A percentile compares a stretch with the other conserved stretches of the same genome.
These are phyloP conservation scores for Sclerurus mexicanus DNA, from an alignment of 2,113 vertebrate genomes.

Conservation along the genomic window DNA sequence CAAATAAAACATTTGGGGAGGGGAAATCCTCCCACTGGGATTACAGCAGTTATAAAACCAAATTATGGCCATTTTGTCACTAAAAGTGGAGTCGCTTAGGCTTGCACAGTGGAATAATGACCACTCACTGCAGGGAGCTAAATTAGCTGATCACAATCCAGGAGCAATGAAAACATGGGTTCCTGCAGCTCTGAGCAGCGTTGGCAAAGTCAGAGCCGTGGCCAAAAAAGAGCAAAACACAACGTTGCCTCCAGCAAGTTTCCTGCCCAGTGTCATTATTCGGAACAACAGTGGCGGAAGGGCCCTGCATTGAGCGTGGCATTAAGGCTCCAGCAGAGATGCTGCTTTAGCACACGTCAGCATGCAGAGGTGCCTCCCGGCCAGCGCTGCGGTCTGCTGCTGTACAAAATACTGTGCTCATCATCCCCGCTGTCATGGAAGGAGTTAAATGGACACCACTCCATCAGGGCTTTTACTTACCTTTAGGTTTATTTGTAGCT, in stretches of 20 bases:
- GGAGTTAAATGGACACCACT: not conserved
- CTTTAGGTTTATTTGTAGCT: not conserved
- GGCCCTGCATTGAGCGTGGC: not conserved
- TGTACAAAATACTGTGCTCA: fast-evolving
- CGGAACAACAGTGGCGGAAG: not conserved
- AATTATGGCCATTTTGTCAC: not conserved
- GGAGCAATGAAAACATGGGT: not conserved
- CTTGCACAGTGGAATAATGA: not conserved
- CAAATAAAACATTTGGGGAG: not conserved
- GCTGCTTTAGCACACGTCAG: not conserved
- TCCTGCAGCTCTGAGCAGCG: not conserved
- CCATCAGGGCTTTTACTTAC: not conserved
- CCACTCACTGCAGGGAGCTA: not conserved
- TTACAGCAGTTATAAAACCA: not conserved
- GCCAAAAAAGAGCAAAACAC: not conserved
- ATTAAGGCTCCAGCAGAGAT: not conserved
- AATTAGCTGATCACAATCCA: not conserved
- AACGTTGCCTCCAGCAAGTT: not conserved
- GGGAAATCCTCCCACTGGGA: not conserved
- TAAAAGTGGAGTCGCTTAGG: not conserved
- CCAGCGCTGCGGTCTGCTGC: not conserved
- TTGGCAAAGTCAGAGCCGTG: not conserved
- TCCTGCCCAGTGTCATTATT: not conserved
- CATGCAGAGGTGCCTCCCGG: not conserved
- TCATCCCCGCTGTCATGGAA: fast-evolving